These are phyloP conservation scores for Synergus laeviventris DNA, from an alignment of 2,888 invertebrate species.

Conservation along the genomic window DNA sequence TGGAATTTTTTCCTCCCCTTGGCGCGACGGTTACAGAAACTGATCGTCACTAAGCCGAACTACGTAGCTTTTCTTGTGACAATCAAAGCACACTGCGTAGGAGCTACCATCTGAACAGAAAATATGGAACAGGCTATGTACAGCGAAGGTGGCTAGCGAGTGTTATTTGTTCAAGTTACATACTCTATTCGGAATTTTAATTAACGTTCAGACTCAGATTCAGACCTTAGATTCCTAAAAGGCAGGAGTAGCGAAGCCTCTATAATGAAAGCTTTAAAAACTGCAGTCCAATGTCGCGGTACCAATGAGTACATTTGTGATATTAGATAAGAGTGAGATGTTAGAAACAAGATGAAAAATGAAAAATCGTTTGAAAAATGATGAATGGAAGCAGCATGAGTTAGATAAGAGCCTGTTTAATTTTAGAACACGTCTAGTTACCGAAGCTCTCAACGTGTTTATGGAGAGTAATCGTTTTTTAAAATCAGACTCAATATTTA, in stretches of 20 bases:
- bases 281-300: neutral
- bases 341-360: neutral
- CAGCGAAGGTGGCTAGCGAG: slow-evolving; percentile 65
- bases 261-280: slow-evolving; percentile 21
- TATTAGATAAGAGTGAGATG: slow-evolving; percentile 5
- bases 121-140: slow-evolving; percentile 73
- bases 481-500: slow-evolving; percentile 64
- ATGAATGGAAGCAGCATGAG: slow-evolving; percentile 18
- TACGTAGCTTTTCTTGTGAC: slow-evolving; percentile 75
- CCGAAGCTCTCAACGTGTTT: neutral
- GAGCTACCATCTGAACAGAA: slow-evolving; percentile 74
- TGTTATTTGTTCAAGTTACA: slow-evolving; percentile 22
- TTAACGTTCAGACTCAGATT: slow-evolving; percentile 21
- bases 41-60: slow-evolving; percentile 74
- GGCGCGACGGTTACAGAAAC: slow-evolving; percentile 66
- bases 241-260: slow-evolving; percentile 1
- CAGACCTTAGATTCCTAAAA: neutral
- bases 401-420: neutral
- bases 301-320: neutral
- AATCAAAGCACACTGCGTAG: slow-evolving; percentile 74
- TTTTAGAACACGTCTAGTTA: neutral
- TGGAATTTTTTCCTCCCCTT: neutral
- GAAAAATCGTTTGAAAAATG: neutral
- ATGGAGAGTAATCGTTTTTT: neutral
- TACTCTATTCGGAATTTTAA: neutral